These are phyloP conservation scores for Scomber scombrus DNA, from an alignment of 2,113 vertebrate genomes.

Conservation along the genomic window DNA sequence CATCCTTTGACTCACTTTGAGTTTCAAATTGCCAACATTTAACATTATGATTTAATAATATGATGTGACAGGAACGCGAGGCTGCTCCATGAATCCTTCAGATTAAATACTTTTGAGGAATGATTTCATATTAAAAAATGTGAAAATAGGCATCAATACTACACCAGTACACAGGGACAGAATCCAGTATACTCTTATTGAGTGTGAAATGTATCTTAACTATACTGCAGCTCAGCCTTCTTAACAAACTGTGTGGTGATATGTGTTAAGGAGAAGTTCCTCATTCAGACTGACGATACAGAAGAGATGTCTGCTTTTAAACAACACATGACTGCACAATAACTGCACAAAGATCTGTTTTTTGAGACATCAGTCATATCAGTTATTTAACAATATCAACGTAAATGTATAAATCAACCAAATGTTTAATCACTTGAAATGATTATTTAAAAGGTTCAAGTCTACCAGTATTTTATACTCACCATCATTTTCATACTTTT, in stretches of 20 bases:
- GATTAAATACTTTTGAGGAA: not conserved
- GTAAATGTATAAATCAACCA: too few species aligned
- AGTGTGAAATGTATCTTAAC: not conserved
- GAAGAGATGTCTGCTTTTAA: too few species aligned
- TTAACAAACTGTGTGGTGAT: not conserved
- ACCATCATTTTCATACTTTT: too few species aligned
- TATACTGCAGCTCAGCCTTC: not conserved
- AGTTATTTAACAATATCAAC: too few species aligned
- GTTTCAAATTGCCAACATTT: not conserved
- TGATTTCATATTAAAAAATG: not conserved
- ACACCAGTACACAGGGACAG: too few species aligned
- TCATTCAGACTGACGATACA: not conserved
- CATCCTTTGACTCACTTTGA: not conserved
- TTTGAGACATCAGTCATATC: not conserved
- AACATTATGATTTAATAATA: not conserved
- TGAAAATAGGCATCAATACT: too few species aligned
- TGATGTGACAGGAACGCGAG: not conserved
- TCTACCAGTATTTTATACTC: too few species aligned
- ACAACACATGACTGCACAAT: not conserved
- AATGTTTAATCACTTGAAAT: too few species aligned
- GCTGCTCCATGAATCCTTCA: not conserved
- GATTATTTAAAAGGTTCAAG: too few species aligned
- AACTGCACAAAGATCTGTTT: not conserved
- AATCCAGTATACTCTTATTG: too few species aligned
- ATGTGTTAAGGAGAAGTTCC: slow-evolving; percentile 34